A percentile compares a stretch with the other conserved stretches of the same genome.
Conservation (phyloP, 2,113 vertebrate genomes). For the Xenopus tropicalis region DNA sequence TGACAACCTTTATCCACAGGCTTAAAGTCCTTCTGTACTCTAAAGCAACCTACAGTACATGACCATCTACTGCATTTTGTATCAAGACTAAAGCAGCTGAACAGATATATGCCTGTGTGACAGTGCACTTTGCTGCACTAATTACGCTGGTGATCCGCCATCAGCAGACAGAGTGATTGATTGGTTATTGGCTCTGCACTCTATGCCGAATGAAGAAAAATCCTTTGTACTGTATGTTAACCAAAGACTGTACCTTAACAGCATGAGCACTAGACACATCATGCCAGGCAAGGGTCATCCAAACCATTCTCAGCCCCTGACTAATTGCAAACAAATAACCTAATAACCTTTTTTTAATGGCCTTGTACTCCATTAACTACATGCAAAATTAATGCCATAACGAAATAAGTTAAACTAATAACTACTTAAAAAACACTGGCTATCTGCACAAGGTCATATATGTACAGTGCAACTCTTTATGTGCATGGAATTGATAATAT, state of each 20-base stretch:
- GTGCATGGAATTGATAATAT: no score
- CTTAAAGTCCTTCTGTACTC: neutral
- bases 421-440: neutral
- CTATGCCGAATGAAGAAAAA: slow-evolving; percentile 23
- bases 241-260: neutral
- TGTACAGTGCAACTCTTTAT: no score
- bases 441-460: no score
- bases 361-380: neutral
- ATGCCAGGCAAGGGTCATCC: neutral
- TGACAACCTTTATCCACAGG: no score
- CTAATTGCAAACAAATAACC: neutral
- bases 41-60: neutral
- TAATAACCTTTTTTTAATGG: slow-evolving; percentile 3
- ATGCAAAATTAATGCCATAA: neutral
- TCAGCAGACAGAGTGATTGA: slow-evolving; percentile 47
- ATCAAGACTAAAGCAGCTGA: slow-evolving; percentile 45
- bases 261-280: neutral
- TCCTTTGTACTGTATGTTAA: slow-evolving; percentile 12
- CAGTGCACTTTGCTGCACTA: slow-evolving; percentile 43
- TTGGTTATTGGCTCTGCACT: slow-evolving; percentile 3
- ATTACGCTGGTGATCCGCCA: slow-evolving; percentile 47
- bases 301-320: neutral
- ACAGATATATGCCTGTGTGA: slow-evolving; percentile 50
- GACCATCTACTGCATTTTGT: slow-evolving; percentile 41
- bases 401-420: neutral